Evolutionary conservation across 2,797 vertebrate genomes (phyloP).

Genomic region (Sternarchorhynchus goeldii): DNA sequence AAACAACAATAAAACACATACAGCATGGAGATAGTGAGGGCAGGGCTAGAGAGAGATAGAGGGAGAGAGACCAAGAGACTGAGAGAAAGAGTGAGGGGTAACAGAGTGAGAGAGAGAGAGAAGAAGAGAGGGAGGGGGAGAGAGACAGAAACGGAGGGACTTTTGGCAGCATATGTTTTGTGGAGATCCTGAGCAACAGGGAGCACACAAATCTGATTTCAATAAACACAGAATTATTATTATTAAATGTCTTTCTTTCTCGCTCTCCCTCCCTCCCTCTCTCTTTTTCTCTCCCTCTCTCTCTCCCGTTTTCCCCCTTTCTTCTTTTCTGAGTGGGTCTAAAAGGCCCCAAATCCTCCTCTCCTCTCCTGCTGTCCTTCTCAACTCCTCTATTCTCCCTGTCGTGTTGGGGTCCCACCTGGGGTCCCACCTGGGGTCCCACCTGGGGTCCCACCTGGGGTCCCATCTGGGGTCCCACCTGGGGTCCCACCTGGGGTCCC

Average conservation of each 20-base stretch:
- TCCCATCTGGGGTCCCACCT: no score
- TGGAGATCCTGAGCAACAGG: background rate
- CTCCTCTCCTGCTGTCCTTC: conserved; percentile 50
- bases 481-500: no score
- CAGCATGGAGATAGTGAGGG: conserved; percentile 2
- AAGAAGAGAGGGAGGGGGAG: conserved; percentile 18
- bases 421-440: no score
- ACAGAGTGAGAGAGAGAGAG: conserved; percentile 18
- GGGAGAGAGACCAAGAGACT: conserved; percentile 17
- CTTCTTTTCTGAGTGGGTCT: conserved; percentile 4
- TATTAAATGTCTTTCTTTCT: conserved; percentile 60
- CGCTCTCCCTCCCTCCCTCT: conserved; percentile 47
- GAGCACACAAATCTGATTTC: conserved; percentile 63
- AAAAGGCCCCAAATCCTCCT: conserved; percentile 60
- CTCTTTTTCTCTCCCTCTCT: conserved; percentile 55
- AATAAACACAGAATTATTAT: conserved; percentile 62
- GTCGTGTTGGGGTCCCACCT: no score
- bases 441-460: no score
- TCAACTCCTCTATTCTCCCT: conserved; percentile 26
- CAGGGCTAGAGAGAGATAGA: conserved; percentile 31
- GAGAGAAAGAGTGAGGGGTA: conserved; percentile 15
- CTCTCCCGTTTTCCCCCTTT: conserved; percentile 36
- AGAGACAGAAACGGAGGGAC: background rate
- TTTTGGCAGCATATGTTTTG: conserved; percentile 8
- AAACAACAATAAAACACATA: no score